A percentile compares a stretch with the other conserved stretches of the same genome.
Conservation (phyloP, 2,888 invertebrate species). For the Tetanocera ferruginea region DNA sequence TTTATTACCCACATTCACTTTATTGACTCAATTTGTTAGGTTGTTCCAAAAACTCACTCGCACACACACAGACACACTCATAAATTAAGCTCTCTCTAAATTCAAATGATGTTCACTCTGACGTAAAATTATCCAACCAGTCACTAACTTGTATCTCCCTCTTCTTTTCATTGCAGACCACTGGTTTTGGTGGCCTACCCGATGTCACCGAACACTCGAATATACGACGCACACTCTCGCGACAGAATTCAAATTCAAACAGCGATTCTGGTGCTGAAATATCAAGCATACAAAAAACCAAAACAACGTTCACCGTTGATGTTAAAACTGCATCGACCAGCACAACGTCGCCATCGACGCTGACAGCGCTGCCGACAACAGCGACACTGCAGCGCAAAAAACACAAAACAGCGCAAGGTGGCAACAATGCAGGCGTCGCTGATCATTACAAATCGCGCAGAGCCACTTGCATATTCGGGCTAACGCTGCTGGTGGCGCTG, state of each 20-base stretch:
- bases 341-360: conserved; percentile 29
- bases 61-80: no score
- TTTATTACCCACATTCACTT: no score
- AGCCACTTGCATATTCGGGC: conserved; percentile 64
- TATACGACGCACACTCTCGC: conserved; percentile 65
- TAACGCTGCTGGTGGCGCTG: conserved; percentile 65
- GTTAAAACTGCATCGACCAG: conserved; percentile 50
- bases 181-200: conserved; percentile 69
- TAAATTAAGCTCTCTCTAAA: no score
- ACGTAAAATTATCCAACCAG: not conserved
- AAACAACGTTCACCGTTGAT: conserved; percentile 63
- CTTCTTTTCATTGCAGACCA: conserved; percentile 61
- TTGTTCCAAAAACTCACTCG: no score
- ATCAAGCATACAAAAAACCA: conserved; percentile 68
- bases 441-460: conserved; percentile 58
- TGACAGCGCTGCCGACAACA: not conserved
- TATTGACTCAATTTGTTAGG: no score
- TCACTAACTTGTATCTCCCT: not conserved
- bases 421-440: conserved; percentile 38
- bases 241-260: conserved; percentile 68
- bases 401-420: conserved; percentile 40
- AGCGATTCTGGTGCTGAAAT: conserved; percentile 67
- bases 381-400: conserved; percentile 27
- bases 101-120: not conserved
- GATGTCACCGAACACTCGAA: conserved; percentile 70